Percentiles rank a stretch among this genome's conserved stretches.
Evolutionary conservation across 2,888 invertebrate genomes (phyloP).

Genomic region (Pachydiplax longipennis): DNA sequence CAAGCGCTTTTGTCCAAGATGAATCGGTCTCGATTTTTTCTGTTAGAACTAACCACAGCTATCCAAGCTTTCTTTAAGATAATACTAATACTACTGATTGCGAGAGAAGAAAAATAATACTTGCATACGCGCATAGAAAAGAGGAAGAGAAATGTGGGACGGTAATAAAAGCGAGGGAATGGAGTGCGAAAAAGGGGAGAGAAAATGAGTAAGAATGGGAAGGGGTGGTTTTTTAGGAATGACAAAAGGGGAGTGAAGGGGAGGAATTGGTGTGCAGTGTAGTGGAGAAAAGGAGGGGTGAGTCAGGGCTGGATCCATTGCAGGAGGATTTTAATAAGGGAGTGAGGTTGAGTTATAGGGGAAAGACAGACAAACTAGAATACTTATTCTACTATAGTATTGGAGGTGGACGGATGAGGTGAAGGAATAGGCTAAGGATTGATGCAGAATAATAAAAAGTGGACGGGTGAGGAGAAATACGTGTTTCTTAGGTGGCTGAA

Average conservation of each 20-base stretch:
- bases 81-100: too few species aligned
- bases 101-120: too few species aligned
- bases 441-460: too few species aligned
- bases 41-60: too few species aligned
- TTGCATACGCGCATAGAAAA: not conserved
- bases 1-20: too few species aligned
- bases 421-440: too few species aligned
- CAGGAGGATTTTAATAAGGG: conserved; percentile 17
- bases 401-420: too few species aligned
- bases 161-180: not conserved
- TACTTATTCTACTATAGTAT: too few species aligned
- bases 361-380: not conserved
- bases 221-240: not conserved
- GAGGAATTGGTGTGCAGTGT: conserved; percentile 21
- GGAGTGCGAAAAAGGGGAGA: not conserved
- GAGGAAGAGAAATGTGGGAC: not conserved
- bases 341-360: not conserved
- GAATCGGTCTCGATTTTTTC: too few species aligned
- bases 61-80: too few species aligned
- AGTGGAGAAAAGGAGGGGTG: not conserved
- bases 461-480: too few species aligned
- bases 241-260: not conserved
- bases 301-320: conserved; percentile 16
- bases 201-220: not conserved
- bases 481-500: too few species aligned